Evolutionary conservation across 2,888 invertebrate species (phyloP), one percentile per base, ranked within the genome.

Genomic region (Hydraecia micacea): DNA sequence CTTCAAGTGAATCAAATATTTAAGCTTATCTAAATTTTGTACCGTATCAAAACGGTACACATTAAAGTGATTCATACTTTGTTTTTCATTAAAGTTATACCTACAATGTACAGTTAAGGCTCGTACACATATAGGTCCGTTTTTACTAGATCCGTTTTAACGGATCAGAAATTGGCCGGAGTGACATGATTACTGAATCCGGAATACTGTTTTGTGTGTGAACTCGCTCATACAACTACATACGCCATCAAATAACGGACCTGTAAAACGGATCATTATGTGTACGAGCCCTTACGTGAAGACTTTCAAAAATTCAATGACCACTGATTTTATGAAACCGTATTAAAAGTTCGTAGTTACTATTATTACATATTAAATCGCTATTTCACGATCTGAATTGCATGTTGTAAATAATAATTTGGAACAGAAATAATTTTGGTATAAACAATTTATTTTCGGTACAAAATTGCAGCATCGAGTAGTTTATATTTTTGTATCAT

Each of bases 401-500:
- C 49, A 77, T 13, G 65, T 13, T 71, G 73, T 76, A 75, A 81
- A 85, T 81, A 75, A 78, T 75, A 78, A 78, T 76, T 67, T 67
- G n/a, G 25, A 79, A 76, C 75, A 70, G 69, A 76, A 87, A 83
- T 76, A 65, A 89, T 84, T 82, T 86, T 63, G 75, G 87, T 78
- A 84, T 81, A 83, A 87, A 81, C 78, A 80, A 78, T 84, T 87
- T 87, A 88, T 89, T 87, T 87, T 80, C 67, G 83, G 77, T 36
- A 76, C 84, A 80, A 86, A 80, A 84, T 88, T 73, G 83, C 74
- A 42, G 63, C 73, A 72, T 76, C 63, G 80, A 71, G 78, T 69
- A 65, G 78, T 79, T 80, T 80, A 83, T 89, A 89, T 89, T 89
- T 88, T 89, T 84, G 88, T 85, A 86, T 86, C 85, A 83, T 84